Evolutionary conservation across 37 sponge, comb jelly and placozoan genomes (phyloP), one percentile per base, ranked within the genome.

Genomic region (Dysidea cf. avara): DNA sequence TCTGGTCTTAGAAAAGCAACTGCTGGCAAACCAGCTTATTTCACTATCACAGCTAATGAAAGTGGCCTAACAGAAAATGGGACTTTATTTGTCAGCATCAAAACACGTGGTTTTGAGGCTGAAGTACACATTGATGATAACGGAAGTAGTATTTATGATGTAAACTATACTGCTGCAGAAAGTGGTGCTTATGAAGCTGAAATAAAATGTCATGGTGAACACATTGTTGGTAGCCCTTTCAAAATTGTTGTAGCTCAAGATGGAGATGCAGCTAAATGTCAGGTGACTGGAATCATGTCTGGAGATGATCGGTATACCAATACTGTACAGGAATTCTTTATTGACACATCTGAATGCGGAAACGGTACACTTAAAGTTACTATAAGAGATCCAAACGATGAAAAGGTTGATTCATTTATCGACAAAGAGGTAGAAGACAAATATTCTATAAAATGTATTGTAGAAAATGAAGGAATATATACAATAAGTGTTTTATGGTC

Each of bases 401-500:
- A 68, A 21, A 53, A 68, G 32, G 53, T 53, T 5, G 51, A 68
- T 18, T 51, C 51, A 31, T 68, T 51, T 32, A 68, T 68, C 50
- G 34, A 51, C 12, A 53, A 68, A 28, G 69, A 68, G 4, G 69
- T 51, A 24, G 69, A 68, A 14, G 69, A 53, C 24, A 30, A 52
- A n/a, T 68, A 49, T 46, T 68, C 69, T 16, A 53, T 68, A 29
- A 68, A 68, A 11, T 68, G 48, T 48, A 53, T 52, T 32, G 28
- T 68, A 33, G 22, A 52, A 9, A 53, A 53, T 2, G 25, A n/a
- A 1, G 69, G 69, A 1, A 68, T 18, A 34, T 68, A 68, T 34
- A 52, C 29, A 52, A 53, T 34, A 14, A 68, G 51, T 68, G 69
- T 68, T 9, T 68, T 51, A 53, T 68, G 69, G 69, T 31, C 53